Conservation (phyloP, 2,888 invertebrate species). For the Acleris cristana region DNA sequence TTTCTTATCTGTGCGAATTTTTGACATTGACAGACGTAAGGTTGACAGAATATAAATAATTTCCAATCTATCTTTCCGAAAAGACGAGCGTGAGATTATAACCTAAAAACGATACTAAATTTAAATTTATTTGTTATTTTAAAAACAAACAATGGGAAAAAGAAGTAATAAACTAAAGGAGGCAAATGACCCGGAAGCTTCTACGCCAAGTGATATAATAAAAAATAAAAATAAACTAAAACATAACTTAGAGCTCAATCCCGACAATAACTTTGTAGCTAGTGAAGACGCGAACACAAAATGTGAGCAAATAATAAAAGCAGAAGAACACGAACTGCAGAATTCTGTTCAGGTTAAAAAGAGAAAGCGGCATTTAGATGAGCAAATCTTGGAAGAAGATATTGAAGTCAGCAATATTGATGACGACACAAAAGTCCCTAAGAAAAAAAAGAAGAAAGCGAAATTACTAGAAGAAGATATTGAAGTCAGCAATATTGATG, state of each 20-base stretch:
- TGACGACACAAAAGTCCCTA: neutral
- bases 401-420: neutral
- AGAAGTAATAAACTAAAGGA: slow-evolving; percentile 8
- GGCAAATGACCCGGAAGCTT: neutral
- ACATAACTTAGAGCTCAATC: neutral
- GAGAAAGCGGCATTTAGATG: neutral
- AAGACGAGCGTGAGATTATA: slow-evolving; percentile 9
- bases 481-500: neutral
- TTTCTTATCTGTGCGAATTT: neutral
- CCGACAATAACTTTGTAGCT: neutral
- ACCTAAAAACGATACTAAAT: slow-evolving; percentile 3
- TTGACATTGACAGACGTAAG: neutral
- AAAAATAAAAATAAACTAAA: neutral
- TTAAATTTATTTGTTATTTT: neutral
- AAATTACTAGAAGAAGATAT: slow-evolving; percentile 13
- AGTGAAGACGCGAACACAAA: neutral
- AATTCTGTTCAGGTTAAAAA: slow-evolving; percentile 3
- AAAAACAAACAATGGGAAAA: slow-evolving; percentile 19
- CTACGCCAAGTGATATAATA: neutral
- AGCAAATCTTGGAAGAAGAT: neutral
- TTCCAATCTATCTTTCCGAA: too few relatives aligned
- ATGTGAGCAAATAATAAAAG: slow-evolving; percentile 11
- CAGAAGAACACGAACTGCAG: neutral
- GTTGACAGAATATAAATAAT: too few relatives aligned
- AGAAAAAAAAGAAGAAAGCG: slow-evolving; percentile 27